These are phyloP conservation scores for Sebastes paucispinis DNA, from an alignment of 2,797 vertebrate genomes.

Conservation along the genomic window DNA sequence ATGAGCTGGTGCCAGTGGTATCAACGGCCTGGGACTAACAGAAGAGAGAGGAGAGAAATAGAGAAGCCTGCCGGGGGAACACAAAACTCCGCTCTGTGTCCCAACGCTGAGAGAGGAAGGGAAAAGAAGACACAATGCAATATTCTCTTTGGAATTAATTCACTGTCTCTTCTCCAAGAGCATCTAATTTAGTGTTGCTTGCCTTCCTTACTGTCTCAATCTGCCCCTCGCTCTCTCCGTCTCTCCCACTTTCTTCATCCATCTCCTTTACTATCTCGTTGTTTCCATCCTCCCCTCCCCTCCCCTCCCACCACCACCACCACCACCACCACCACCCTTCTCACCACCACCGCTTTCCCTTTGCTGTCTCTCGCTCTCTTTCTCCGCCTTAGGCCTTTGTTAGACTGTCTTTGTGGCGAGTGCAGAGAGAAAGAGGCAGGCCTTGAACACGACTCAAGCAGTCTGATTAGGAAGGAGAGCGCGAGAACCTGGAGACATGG, in stretches of 20 bases:
- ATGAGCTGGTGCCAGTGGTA: constrained; percentile 42
- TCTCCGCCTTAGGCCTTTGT: constrained; percentile 72
- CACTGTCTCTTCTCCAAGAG: constrained; percentile 73
- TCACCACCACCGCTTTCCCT: constrained; percentile 17
- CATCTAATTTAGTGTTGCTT: constrained; percentile 78
- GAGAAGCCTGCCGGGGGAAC: constrained; percentile 63
- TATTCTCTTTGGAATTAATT: constrained; percentile 84
- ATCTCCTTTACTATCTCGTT: constrained; percentile 60
- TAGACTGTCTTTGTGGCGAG: constrained; percentile 68
- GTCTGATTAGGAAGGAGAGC: constrained; percentile 69
- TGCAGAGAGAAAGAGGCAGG: constrained; percentile 47
- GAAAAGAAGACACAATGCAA: constrained; percentile 72
- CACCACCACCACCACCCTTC: not conserved
- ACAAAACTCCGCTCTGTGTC: constrained; percentile 64
- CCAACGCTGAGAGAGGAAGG: constrained; percentile 54
- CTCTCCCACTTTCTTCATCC: constrained; percentile 62
- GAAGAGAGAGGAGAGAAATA: constrained; percentile 56
- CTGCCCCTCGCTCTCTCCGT: constrained; percentile 44
- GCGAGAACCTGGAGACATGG: constrained; percentile 67
- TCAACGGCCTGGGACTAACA: constrained; percentile 50
- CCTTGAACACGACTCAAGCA: constrained; percentile 61
- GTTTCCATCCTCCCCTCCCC: constrained; percentile 26
- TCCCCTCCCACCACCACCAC: not conserved
- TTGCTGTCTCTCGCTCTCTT: constrained; percentile 40
- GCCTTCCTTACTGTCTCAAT: constrained; percentile 64